Evolutionary conservation across 1,140 invertebrate species (phyloP), one percentile per base, ranked within the genome.

Genomic region (Heliothis subflexa): DNA sequence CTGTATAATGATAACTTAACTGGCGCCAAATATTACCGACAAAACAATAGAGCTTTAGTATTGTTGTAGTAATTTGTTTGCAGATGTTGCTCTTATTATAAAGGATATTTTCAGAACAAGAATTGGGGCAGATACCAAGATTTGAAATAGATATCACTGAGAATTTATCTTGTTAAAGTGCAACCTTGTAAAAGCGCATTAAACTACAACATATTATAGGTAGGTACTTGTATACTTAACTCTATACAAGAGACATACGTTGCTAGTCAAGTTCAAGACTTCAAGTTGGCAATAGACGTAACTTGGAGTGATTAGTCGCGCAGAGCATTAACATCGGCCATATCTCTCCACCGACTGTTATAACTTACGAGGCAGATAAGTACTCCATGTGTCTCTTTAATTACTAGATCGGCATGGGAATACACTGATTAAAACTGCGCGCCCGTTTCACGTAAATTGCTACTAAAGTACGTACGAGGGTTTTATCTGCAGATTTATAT

Each of bases 361-460:
- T 16, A 62, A 62, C 61, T 45, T 13, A 14, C n/a, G 28, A 16
- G 21, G 13, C 14, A 14, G 28, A 45, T 45, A 45, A 62, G 14
- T 62, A 45, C 61, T 62, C 61, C 14, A 62, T 62, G 61, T 62
- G 33, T 62, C 33, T 62, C 61, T 62, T 62, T 45, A 40, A 62
- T 45, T 62, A 62, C 33, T 62, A 62, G 61, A 45, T 45, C 61
- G 14, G 61, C 14, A 62, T 40, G 61, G 61, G 61, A 45, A 45
- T 16, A 62, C 25, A 62, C 28, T 62, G 33, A 62, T 62, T 62
- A 45, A 62, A 45, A 45, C 61, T 62, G 33, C 9, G 33, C n/a
- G 33, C n/a, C 14, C 14, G 28, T 40, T 62, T 62, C 59, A 62
- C 40, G 25, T 62, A 40, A 62, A n/a, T 61, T 33, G 57, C 28